Evolutionary conservation across 2,113 vertebrate species (phyloP).

Genomic region (Microcebus tavaratra): DNA sequence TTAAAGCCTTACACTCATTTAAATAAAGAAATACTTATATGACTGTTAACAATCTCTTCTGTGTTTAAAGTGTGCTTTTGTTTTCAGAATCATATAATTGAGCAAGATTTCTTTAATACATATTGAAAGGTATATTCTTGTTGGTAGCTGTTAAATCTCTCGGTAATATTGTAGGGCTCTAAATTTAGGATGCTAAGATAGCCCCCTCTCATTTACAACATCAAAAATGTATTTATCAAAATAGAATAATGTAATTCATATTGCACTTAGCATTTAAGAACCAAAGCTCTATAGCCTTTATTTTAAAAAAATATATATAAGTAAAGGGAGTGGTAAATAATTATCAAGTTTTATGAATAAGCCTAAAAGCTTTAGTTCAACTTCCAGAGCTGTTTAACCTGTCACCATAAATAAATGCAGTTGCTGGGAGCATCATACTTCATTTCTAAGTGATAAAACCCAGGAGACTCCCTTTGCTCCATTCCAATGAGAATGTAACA

Average conservation of each 20-base stretch:
- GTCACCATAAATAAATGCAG: neutral
- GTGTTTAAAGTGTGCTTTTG: slow-evolving; percentile 18
- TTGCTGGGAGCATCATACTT: neutral
- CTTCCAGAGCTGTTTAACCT: neutral
- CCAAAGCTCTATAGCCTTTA: neutral
- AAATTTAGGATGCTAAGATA: slow-evolving; percentile 17
- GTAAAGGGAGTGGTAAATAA: neutral
- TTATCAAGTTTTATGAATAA: slow-evolving; percentile 13
- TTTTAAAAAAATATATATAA: neutral
- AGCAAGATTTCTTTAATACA: slow-evolving; percentile 43
- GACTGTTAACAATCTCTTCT: slow-evolving; percentile 37
- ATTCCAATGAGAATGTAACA: neutral
- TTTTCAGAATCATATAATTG: slow-evolving; percentile 47
- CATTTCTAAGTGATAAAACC: neutral
- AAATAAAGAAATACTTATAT: slow-evolving; percentile 56
- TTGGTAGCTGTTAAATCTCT: slow-evolving; percentile 32
- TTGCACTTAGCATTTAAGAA: neutral
- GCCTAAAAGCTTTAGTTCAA: slow-evolving; percentile 34
- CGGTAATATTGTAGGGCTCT: neutral
- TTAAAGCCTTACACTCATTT: slow-evolving; percentile 41
- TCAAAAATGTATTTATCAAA: slow-evolving; percentile 32
- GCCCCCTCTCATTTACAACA: neutral
- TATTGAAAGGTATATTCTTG: neutral
- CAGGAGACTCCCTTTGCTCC: neutral
- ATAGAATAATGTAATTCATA: slow-evolving; percentile 5